These are phyloP conservation scores for Aramus guarauna DNA, from an alignment of 2,113 vertebrate genomes.

Conservation along the genomic window DNA sequence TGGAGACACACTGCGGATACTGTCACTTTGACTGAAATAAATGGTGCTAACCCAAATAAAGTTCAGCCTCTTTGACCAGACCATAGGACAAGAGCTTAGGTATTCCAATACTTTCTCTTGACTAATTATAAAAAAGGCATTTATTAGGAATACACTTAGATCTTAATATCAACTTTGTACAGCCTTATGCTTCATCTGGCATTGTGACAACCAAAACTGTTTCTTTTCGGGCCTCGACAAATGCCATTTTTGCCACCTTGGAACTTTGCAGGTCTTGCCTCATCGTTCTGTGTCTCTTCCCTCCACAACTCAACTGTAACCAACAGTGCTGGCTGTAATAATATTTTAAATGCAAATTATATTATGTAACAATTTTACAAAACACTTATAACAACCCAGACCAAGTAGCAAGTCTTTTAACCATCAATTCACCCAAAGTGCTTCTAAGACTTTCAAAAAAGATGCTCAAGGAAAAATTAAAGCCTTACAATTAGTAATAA, in stretches of 20 bases:
- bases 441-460: background rate
- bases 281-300: background rate
- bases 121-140: background rate
- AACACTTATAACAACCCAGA: background rate
- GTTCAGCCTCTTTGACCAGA: background rate
- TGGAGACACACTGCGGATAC: background rate
- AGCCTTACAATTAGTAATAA: background rate
- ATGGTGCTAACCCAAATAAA: background rate
- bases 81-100: background rate
- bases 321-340: background rate
- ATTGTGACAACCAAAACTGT: background rate
- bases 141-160: background rate
- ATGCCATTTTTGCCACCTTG: background rate
- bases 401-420: background rate
- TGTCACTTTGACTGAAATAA: background rate
- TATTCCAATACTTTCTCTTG: background rate
- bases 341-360: too few species aligned
- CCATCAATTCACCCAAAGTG: background rate
- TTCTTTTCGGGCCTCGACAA: background rate
- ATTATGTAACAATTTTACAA: background rate
- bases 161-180: background rate
- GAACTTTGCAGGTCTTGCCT: background rate
- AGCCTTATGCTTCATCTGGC: background rate
- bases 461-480: background rate
- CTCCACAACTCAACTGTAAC: background rate